Conservation (phyloP, 2,888 invertebrate genomes). For the Ethmia dodecea region DNA sequence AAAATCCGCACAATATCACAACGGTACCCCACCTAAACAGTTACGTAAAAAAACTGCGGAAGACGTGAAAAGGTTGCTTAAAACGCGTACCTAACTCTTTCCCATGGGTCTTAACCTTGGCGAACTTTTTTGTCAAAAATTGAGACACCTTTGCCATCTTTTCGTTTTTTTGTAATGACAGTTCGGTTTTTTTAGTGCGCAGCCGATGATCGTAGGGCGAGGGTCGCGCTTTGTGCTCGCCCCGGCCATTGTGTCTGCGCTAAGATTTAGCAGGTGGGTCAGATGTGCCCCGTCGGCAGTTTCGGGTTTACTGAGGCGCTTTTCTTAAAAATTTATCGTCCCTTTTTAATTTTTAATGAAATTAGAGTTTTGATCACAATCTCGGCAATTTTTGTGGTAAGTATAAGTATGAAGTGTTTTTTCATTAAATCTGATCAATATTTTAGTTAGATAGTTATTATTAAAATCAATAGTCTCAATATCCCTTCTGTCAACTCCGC, state of each 20-base stretch:
- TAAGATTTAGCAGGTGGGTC: conserved; percentile 70
- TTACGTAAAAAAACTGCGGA: conserved; percentile 58
- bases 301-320: conserved; percentile 26
- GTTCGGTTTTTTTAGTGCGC: conserved; percentile 48
- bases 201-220: conserved; percentile 37
- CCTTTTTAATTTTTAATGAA: conserved; percentile 4
- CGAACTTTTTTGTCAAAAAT: conserved; percentile 62
- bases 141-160: conserved; percentile 76
- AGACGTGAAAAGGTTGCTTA: conserved; percentile 53
- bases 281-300: conserved; percentile 33
- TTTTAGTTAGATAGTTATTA: too few species aligned
- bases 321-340: conserved; percentile 12
- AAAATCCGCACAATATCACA: conserved; percentile 38
- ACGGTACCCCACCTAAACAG: conserved; percentile 64
- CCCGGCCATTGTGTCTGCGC: conserved; percentile 42
- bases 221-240: conserved; percentile 52
- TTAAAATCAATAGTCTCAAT: too few species aligned
- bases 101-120: conserved; percentile 76
- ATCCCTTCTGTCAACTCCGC: too few species aligned
- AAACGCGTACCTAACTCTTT: conserved; percentile 69
- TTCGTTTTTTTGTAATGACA: conserved; percentile 59
- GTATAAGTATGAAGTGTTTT: too few species aligned
- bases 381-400: too few species aligned
- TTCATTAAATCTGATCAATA: too few species aligned
- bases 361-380: not conserved